These are phyloP conservation scores for Cricetomys ansorgei DNA, from an alignment of 2,113 vertebrate species.

Conservation along the genomic window DNA sequence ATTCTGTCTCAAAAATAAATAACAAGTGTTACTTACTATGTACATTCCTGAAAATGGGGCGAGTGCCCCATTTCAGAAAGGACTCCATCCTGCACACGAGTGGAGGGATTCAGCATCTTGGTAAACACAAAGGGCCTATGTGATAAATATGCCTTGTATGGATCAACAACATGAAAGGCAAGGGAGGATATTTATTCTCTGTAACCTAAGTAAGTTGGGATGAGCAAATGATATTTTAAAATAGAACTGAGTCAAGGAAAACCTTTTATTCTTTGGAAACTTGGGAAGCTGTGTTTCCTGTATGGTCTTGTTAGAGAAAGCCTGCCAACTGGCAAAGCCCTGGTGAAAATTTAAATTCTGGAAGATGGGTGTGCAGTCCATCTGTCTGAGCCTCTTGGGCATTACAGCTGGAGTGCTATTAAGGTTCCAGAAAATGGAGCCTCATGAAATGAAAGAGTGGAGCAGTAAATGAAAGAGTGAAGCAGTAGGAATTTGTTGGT, in stretches of 20 bases:
- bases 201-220: neutral
- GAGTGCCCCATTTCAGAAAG: neutral
- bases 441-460: neutral
- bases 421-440: neutral
- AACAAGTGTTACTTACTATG: too few relatives aligned
- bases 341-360: neutral
- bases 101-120: slow-evolving; percentile 12
- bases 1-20: neutral
- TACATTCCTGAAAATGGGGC: neutral
- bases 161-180: neutral
- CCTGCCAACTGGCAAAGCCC: neutral
- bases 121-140: neutral
- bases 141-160: neutral
- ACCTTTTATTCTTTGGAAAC: neutral
- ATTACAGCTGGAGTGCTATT: neutral
- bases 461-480: neutral
- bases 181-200: neutral
- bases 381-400: neutral
- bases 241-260: neutral
- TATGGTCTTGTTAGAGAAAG: neutral
- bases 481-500: neutral
- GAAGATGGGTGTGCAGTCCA: neutral
- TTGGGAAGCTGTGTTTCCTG: neutral
- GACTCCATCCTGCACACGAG: neutral
- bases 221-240: neutral